Evolutionary conservation across 2,888 invertebrate genomes (phyloP).

Genomic region (Netelia virgata): DNA sequence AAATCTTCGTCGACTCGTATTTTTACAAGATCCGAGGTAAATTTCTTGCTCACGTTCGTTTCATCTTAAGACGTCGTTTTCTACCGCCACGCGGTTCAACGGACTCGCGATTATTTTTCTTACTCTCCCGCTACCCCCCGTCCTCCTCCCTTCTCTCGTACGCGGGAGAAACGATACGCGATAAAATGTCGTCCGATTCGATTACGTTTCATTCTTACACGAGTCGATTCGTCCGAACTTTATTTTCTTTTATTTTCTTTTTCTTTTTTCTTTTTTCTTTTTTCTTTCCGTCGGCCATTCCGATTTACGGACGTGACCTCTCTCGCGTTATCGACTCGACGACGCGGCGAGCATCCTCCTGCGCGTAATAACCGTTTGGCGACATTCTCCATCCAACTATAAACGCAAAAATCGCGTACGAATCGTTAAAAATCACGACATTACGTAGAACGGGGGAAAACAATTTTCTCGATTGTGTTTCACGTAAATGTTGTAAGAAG

Average conservation of each 20-base stretch:
- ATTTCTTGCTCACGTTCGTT: too few species aligned
- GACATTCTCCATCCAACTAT: constrained; percentile 52
- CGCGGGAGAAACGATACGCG: constrained; percentile 39
- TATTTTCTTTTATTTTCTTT: too few species aligned
- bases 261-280: too few species aligned
- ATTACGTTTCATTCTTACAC: constrained; percentile 46
- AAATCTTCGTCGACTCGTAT: too few species aligned
- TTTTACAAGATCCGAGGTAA: too few species aligned
- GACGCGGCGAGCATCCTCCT: neutral
- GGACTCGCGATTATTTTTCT: constrained; percentile 49
- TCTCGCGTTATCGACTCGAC: neutral
- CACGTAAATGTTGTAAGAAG: too few species aligned
- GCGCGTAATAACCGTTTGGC: constrained; percentile 28
- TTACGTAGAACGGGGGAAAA: constrained; percentile 21
- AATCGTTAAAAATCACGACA: neutral
- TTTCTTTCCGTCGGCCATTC: too few species aligned
- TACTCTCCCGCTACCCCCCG: neutral
- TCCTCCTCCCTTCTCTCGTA: too few species aligned
- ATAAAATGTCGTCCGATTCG: constrained; percentile 56
- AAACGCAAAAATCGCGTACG: constrained; percentile 9
- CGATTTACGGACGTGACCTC: too few species aligned
- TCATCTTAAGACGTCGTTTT: too few species aligned
- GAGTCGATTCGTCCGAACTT: too few species aligned
- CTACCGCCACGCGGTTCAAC: constrained; percentile 28
- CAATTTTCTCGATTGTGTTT: neutral